Evolutionary conservation across 2,797 vertebrate genomes (phyloP), one percentile per base, ranked within the genome.

Genomic region (Botia kubotai): DNA sequence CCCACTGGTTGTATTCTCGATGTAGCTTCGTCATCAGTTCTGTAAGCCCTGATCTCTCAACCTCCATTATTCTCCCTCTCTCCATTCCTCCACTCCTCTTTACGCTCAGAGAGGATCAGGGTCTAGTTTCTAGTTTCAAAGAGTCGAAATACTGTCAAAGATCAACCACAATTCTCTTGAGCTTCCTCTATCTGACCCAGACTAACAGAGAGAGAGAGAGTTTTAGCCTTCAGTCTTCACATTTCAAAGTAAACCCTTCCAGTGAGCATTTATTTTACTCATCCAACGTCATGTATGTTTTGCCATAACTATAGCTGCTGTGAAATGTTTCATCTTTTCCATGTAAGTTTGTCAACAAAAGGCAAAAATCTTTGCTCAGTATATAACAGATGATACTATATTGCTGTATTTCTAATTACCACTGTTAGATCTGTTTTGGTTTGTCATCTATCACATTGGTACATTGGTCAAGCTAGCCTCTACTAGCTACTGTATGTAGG

Each of bases 51-150:
- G 48, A 62, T 65, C 57, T 52, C 69, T 65, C n/a, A 52, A 63
- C 48, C 43, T 72, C 58, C 23, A 71, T 79, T 62, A 17, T 67
- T 68, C 39, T 48, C 66, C 43, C 66, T 39, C 63, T 29, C 55
- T 57, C 16, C 36, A 53, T 33, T 69, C 36, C 50, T 23, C n/a
- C 65, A 57, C 23, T 50, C 67, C 52, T 23, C 63, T 70, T 17
- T 14, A 43, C 17, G 36, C 57, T 71, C 68, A 50, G 17, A n/a
- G 63, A 66, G 26, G 43, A 19, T n/a, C 29, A 29, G 50, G 36
- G 71, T 58, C 52, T 80, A 46, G 79, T 74, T 73, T 73, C 60
- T 73, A 50, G 19, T 57, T 80, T 67, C 57, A 62, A 73, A 80
- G 33, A 67, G 50, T 33, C 43, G 70, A 80, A 73, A 63, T 29